These are phyloP conservation scores for Xanthia icteritia DNA, from an alignment of 2,888 invertebrate genomes.

Conservation along the genomic window DNA sequence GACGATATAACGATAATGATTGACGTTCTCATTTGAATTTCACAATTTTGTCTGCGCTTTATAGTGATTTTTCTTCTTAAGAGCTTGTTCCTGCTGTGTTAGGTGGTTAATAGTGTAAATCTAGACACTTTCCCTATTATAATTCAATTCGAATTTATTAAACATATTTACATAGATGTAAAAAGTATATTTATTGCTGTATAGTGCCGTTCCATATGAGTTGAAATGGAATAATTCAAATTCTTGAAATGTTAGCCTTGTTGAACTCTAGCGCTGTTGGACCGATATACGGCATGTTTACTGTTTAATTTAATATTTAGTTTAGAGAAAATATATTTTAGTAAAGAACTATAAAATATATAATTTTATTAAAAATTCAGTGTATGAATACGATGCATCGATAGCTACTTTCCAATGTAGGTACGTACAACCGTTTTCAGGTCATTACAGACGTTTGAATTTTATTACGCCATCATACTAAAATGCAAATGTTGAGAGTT, in stretches of 20 bases:
- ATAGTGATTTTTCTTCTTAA: slow-evolving; percentile 49
- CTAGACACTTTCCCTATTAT: slow-evolving; percentile 59
- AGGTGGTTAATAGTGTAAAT: slow-evolving; percentile 54
- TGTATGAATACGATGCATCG: slow-evolving; percentile 3
- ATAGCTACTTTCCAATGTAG: not conserved
- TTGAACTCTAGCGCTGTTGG: slow-evolving; percentile 23
- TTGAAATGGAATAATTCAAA: slow-evolving; percentile 57
- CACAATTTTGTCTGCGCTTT: slow-evolving; percentile 41
- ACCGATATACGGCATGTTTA: slow-evolving; percentile 22
- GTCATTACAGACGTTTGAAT: slow-evolving; percentile 41
- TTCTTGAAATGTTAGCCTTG: slow-evolving; percentile 44
- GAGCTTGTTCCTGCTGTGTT: slow-evolving; percentile 59
- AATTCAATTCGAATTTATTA: slow-evolving; percentile 59
- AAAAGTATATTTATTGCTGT: slow-evolving; percentile 55
- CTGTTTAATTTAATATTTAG: slow-evolving; percentile 33
- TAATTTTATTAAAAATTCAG: not conserved
- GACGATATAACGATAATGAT: slow-evolving; percentile 47
- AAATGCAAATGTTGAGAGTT: slow-evolving; percentile 42
- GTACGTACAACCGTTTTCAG: slow-evolving; percentile 33
- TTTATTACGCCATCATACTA: slow-evolving; percentile 55
- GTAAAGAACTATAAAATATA: not conserved
- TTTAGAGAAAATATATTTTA: slow-evolving; percentile 12
- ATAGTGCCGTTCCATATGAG: slow-evolving; percentile 31
- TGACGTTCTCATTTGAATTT: slow-evolving; percentile 47
- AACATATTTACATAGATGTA: slow-evolving; percentile 52